Evolutionary conservation across 2,113 vertebrate species (phyloP).

Genomic region (Hippoglossus stenolepis): DNA sequence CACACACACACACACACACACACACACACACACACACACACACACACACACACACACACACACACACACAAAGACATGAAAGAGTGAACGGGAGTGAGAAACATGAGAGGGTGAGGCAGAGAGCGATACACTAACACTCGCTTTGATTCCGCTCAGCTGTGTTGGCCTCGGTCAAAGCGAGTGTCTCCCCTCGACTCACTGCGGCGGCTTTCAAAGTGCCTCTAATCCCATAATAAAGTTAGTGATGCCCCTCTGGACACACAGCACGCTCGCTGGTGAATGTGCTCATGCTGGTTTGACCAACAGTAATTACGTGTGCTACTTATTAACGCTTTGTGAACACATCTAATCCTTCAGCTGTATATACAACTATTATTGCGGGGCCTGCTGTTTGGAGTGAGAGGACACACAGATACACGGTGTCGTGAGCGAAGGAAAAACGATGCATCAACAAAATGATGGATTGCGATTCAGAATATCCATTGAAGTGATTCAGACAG

Average conservation of each 20-base stretch:
- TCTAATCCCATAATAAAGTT: slow-evolving; percentile 82
- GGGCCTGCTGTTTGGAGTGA: slow-evolving; percentile 65
- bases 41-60: no score
- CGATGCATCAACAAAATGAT: slow-evolving; percentile 19
- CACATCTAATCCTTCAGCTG: slow-evolving; percentile 71
- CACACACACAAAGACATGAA: slow-evolving; percentile 29
- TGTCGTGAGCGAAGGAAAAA: slow-evolving; percentile 16
- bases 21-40: no score
- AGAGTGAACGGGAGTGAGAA: slow-evolving; percentile 57
- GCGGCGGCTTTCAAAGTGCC: slow-evolving; percentile 71
- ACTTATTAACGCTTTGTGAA: slow-evolving; percentile 78
- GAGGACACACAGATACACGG: slow-evolving; percentile 43
- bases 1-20: not conserved
- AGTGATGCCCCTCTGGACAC: slow-evolving; percentile 80
- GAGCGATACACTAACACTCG: slow-evolving; percentile 65
- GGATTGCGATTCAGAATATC: not conserved
- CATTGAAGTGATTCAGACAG: no score
- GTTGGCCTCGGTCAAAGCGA: slow-evolving; percentile 56
- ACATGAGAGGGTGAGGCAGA: slow-evolving; percentile 56
- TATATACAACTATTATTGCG: slow-evolving; percentile 65
- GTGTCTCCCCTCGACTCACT: slow-evolving; percentile 55
- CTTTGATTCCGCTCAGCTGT: slow-evolving; percentile 71
- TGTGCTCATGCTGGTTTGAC: slow-evolving; percentile 74
- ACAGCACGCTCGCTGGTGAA: slow-evolving; percentile 71
- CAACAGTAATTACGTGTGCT: slow-evolving; percentile 78